Evolutionary conservation across 53 echinoderm and acorn worm species (phyloP).

Genomic region (Patiria pectinifera): DNA sequence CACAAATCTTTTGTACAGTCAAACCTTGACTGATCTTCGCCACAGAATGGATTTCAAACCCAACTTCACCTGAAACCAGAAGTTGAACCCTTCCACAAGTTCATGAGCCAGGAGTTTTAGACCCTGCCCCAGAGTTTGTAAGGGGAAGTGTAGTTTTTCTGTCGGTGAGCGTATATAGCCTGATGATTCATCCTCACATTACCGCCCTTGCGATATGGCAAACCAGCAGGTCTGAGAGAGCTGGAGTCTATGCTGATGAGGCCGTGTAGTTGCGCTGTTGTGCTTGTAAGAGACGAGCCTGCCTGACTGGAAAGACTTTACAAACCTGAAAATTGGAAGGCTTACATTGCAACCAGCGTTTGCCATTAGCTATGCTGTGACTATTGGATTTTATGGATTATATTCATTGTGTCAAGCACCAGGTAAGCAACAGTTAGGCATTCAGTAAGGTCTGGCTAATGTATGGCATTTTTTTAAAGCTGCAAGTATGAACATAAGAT

Average conservation of each 20-base stretch:
- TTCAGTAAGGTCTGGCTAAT: background rate
- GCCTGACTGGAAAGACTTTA: background rate
- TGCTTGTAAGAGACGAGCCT: background rate
- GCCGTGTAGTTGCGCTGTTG: background rate
- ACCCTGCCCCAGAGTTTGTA: background rate
- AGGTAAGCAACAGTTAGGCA: background rate
- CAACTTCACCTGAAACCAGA: background rate
- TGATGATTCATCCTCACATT: conserved; percentile 44
- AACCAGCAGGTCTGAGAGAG: background rate
- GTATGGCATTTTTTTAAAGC: too few species aligned
- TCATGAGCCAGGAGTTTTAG: background rate
- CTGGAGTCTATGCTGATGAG: background rate
- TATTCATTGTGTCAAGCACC: background rate
- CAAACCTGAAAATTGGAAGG: background rate
- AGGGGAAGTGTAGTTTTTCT: conserved; percentile 33
- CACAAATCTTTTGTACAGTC: too few species aligned
- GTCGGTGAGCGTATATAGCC: conserved; percentile 7
- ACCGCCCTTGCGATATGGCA: background rate
- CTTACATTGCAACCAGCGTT: too few species aligned
- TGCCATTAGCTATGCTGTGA: background rate
- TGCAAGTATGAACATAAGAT: too few species aligned
- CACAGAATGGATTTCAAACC: background rate
- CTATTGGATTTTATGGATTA: background rate
- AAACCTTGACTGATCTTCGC: background rate
- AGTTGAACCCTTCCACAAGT: background rate